Conservation (phyloP, 2,113 vertebrate species). For the Mirounga angustirostris region DNA sequence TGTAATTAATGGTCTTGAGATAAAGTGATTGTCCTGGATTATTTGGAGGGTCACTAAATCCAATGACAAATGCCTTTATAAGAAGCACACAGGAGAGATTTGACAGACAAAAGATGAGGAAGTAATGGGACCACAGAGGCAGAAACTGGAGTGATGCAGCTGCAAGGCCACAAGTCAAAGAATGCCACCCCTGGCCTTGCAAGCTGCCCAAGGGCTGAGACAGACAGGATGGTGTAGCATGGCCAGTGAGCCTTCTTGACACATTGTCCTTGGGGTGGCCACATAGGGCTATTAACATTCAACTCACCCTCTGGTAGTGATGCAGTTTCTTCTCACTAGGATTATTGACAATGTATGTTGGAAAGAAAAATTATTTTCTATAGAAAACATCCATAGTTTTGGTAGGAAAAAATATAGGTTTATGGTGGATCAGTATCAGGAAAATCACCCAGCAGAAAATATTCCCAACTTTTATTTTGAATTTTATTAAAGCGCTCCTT, state of each 20-base stretch:
- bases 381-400: not conserved
- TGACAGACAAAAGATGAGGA: not conserved
- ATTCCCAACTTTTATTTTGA: not conserved
- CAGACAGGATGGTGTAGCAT: too few species aligned
- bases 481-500: conserved; percentile 1
- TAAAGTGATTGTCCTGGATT: not conserved
- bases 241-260: not conserved
- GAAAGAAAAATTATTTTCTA: not conserved
- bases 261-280: not conserved
- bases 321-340: not conserved
- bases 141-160: not conserved
- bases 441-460: not conserved
- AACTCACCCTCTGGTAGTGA: not conserved
- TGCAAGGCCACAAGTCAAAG: not conserved
- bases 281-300: not conserved
- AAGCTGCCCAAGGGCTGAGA: not conserved
- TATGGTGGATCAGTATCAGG: not conserved
- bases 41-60: not conserved
- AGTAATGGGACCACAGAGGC: not conserved
- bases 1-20: not conserved
- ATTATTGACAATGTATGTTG: not conserved
- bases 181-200: not conserved
- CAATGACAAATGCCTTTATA: not conserved
- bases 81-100: not conserved
- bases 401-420: not conserved